Base-by-base conservation (phyloP, 1,140 invertebrate genomes). In the Magallana angulata region DNA sequence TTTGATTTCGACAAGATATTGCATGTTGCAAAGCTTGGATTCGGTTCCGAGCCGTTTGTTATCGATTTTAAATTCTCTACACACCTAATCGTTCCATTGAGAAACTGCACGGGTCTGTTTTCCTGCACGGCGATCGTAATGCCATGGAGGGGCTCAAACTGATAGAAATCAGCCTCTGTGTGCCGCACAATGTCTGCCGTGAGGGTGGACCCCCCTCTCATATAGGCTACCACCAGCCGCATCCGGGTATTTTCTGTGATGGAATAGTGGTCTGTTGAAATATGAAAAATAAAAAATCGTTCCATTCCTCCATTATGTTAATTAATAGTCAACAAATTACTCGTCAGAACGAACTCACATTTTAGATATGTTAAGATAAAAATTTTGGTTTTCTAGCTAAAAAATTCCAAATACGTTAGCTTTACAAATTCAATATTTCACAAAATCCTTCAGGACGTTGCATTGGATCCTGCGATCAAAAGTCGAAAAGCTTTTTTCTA, bases 101-200 rank as follows among this genome's bases (percentile, higher is more conserved):
- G 68, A 30, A 76, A 76, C 24, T 76, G 68, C 24, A 76, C 24
- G 24, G 68, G 18, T 30, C 9, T 30, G 24, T 24, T 76, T 76
- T 12, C 1, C 8, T 76, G 18, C 68, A 76, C 68, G 36, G 68
- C 24, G 8, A 36, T 24, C 57, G 81, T 18, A 1, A 82, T 57
- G 14, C 57, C 81, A 57, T 82, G 81, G 18, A 82, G 36, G 7
- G 81, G 81, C 16, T 82, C 81, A 16, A 57, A 82, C 81, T 57
- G n/a, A 30, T 82, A 82, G 81, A 57, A 58, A 9, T 57, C 57
- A 14, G 36, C 81, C n/a, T 82, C 81, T 8, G 14, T 58, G 7
- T 82, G 81, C 1, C 57, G 48, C 9, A 82, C 18, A 0, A 82
- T n/a, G 16, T 82, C 48, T 16, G 56, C 81, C 3, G 81, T 82